Percentiles rank a stretch among this genome's conserved stretches.
These are phyloP conservation scores for Ischnus inquisitorius DNA, from an alignment of 2,888 invertebrate species.

Conservation along the genomic window DNA sequence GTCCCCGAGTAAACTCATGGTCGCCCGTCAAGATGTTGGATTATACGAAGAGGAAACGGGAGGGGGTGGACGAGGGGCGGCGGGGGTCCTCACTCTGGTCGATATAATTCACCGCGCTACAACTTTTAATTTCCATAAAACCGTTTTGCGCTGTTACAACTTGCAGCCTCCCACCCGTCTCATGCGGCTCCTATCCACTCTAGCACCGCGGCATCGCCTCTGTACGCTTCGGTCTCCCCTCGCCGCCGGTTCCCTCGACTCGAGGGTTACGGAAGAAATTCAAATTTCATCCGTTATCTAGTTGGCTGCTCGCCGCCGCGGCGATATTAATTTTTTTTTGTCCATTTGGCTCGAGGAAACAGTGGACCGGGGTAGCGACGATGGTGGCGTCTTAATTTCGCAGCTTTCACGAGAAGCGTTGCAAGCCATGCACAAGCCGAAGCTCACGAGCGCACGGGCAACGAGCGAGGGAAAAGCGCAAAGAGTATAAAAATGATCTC, in stretches of 20 bases:
- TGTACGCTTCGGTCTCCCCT: neutral
- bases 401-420: constrained; percentile 58
- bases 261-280: constrained; percentile 72
- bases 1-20: constrained; percentile 62
- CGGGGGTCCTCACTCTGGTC: constrained; percentile 23
- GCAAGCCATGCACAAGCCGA: constrained; percentile 18
- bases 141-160: constrained; percentile 73
- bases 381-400: constrained; percentile 71
- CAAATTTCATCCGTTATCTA: constrained; percentile 77
- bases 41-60: constrained; percentile 52
- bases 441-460: constrained; percentile 18
- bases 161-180: constrained; percentile 57
- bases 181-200: constrained; percentile 6
- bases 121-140: constrained; percentile 82
- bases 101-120: constrained; percentile 77
- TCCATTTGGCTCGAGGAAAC: constrained; percentile 44
- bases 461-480: constrained; percentile 52
- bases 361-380: constrained; percentile 15
- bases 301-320: constrained; percentile 69
- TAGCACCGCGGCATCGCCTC: constrained; percentile 20
- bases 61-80: neutral
- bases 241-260: neutral
- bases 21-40: constrained; percentile 66
- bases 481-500: constrained; percentile 67
- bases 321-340: constrained; percentile 74